Conservation (phyloP, 2,113 vertebrate genomes). For the Axis porcinus region DNA sequence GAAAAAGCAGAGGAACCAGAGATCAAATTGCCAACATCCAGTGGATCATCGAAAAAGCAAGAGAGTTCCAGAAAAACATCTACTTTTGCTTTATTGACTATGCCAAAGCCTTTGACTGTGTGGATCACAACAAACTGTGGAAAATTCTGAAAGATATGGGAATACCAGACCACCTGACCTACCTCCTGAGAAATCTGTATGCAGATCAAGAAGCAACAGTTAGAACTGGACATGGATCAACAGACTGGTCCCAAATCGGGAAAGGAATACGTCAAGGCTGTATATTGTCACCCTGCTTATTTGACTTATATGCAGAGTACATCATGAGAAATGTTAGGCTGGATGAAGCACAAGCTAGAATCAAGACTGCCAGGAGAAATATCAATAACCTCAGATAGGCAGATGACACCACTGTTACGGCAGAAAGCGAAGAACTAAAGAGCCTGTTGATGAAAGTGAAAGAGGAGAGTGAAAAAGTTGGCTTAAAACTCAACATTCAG, state of each 20-base stretch:
- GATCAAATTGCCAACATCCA: background rate
- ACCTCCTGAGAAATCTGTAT: background rate
- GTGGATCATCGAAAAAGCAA: background rate
- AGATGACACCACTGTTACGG: too few relatives aligned
- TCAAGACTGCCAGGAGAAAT: too few relatives aligned
- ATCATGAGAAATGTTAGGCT: background rate
- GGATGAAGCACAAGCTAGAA: too few relatives aligned
- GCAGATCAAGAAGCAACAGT: too few relatives aligned
- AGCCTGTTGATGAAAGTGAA: too few relatives aligned
- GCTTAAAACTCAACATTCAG: too few relatives aligned
- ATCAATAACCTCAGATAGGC: too few relatives aligned
- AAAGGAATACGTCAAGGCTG: background rate
- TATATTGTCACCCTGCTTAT: background rate
- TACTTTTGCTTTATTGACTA: background rate
- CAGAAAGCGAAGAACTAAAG: too few relatives aligned
- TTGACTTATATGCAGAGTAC: background rate
- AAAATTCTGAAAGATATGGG: background rate
- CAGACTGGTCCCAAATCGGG: background rate
- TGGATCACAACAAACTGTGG: background rate
- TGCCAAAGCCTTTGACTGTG: background rate
- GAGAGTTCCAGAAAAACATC: background rate
- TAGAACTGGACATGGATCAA: background rate
- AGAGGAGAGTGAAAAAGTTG: too few relatives aligned
- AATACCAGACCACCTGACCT: background rate
- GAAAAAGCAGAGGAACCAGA: background rate